Base-by-base conservation (phyloP, 30 jellyfish, hydroid and myxozoan species). In the Hydra vulgaris region DNA sequence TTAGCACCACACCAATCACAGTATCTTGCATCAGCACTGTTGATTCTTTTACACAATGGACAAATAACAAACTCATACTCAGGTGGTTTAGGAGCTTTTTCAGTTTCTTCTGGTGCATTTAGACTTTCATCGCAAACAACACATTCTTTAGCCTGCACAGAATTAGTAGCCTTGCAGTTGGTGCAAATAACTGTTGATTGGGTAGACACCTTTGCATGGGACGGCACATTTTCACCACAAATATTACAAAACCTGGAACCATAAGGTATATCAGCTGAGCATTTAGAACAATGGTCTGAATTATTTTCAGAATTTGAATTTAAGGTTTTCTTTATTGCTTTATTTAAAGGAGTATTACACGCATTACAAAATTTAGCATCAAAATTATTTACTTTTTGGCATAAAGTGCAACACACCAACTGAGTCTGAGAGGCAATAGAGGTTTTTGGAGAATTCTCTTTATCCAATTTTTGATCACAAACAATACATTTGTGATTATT, bases 1-100 rank as follows among this genome's bases (percentile, higher is more conserved):
- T 81, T 86, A 66, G 89, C 76, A 5, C 98, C 96, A 80, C 98
- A 91, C 98, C 98, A 91, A 67, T 91, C 98, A 86, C 98, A 91
- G 75, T 76, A 91, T 21, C 98, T 79, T 53, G 98, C 98, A 86
- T 91, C 88, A 76, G 79, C 87, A 79, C 98, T 82, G 83, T 91
- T 91, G 1, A 86, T 70, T 79, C 98, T 68, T 56, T 82, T 86
- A 77, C 98, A 91, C 56, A 71, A 81, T 21, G 98, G 92, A 77
- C 98, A 91, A 68, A 78, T 80, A 71, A 91, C 71, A 74, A 82
- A 91, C 18, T 87, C 95, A 40, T 40, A 5, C 17, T 74, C 71
- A 80, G 84, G 73, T 74, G 98, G 98, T 23, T 79, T 86, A 7
- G 98, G 96, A 0, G 98, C 87, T 21, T 55, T 78, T 73, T 78